These are phyloP conservation scores for Neolamprologus ventralis DNA, from an alignment of 2,113 vertebrate species.

Conservation along the genomic window DNA sequence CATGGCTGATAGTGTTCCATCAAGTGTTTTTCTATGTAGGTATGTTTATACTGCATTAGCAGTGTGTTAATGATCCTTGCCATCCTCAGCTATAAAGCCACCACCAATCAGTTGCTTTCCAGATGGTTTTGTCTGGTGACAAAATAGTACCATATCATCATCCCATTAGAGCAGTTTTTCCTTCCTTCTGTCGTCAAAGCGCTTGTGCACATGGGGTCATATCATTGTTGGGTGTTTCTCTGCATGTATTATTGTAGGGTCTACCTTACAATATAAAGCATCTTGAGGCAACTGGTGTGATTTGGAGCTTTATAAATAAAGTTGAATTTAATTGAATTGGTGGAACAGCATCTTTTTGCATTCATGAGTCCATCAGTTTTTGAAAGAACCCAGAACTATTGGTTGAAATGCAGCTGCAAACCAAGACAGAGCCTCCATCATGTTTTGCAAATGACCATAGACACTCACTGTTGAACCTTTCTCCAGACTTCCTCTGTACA, in stretches of 20 bases:
- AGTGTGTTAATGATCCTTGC: background rate
- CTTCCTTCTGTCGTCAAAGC: background rate
- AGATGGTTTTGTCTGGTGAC: background rate
- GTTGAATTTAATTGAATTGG: background rate
- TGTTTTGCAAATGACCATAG: background rate
- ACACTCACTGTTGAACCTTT: background rate
- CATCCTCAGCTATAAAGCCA: background rate
- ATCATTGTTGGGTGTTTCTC: background rate
- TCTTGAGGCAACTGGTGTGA: background rate
- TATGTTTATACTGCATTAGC: background rate
- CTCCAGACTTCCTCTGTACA: background rate
- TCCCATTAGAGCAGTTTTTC: background rate
- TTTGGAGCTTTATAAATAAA: background rate
- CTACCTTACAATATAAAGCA: background rate
- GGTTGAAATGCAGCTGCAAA: background rate
- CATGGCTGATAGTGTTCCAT: background rate
- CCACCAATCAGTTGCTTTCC: background rate
- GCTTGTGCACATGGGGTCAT: background rate
- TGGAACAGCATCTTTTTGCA: background rate
- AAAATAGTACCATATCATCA: background rate
- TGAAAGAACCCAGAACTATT: background rate
- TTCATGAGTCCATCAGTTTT: background rate
- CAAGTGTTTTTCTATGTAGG: background rate
- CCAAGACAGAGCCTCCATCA: background rate
- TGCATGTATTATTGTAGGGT: background rate